Conservation (phyloP, 2,797 vertebrate species). For the Sebastes alutus region DNA sequence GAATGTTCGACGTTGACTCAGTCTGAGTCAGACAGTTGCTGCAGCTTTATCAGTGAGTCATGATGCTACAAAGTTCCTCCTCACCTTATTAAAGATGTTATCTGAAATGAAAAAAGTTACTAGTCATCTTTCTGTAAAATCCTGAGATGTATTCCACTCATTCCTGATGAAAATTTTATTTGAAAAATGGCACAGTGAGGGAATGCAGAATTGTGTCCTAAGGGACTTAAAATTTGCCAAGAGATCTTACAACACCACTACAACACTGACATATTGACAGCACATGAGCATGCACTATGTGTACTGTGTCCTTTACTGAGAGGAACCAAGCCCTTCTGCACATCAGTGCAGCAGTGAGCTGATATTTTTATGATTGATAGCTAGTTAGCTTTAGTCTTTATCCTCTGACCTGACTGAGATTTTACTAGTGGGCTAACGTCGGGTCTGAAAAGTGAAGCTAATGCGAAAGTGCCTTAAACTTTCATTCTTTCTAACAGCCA, state of each 20-base stretch:
- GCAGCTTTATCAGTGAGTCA: background rate
- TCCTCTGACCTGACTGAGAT: background rate
- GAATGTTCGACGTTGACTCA: background rate
- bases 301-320: background rate
- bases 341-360: background rate
- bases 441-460: no score
- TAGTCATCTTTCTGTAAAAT: background rate
- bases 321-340: background rate
- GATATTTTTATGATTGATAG: background rate
- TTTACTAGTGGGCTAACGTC: background rate
- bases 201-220: background rate
- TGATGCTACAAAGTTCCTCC: background rate
- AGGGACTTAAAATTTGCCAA: background rate
- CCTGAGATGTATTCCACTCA: background rate
- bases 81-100: background rate
- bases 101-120: background rate
- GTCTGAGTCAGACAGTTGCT: background rate
- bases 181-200: background rate
- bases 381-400: background rate
- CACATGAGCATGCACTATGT: background rate
- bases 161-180: background rate
- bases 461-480: no score
- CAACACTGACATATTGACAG: background rate
- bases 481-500: no score
- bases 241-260: background rate